Evolutionary conservation across 2,888 invertebrate genomes (phyloP).

Genomic region (Drosophila sordidapex): DNA sequence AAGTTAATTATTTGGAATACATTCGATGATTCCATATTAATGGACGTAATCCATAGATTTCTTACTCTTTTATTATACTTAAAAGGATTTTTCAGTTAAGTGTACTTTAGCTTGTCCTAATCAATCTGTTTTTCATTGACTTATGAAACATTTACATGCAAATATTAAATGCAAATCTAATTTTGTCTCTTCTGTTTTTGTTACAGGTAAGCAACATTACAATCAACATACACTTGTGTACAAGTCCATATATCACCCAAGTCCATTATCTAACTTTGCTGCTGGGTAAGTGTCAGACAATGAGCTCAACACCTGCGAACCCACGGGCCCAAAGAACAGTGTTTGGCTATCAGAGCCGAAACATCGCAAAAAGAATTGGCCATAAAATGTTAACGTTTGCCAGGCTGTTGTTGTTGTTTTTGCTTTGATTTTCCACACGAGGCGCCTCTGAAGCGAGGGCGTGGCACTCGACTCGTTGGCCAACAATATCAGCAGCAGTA

Average conservation of each 20-base stretch:
- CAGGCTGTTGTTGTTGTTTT: conserved; percentile 14
- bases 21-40: background rate
- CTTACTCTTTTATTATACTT: background rate
- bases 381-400: conserved; percentile 64
- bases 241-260: conserved; percentile 18
- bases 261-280: conserved; percentile 52
- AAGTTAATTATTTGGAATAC: background rate
- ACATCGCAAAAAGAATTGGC: conserved; percentile 69
- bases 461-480: conserved; percentile 50
- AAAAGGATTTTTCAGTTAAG: background rate
- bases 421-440: conserved; percentile 60
- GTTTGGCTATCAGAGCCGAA: conserved; percentile 44
- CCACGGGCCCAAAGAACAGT: conserved; percentile 44
- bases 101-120: background rate
- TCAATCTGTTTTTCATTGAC: background rate
- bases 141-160: background rate
- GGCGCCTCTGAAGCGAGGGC: conserved; percentile 52
- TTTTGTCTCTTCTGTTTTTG: conserved; percentile 27
- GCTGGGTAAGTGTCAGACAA: conserved; percentile 43
- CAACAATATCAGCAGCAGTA: conserved; percentile 9
- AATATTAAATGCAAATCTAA: conserved; percentile 38
- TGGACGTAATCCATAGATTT: background rate
- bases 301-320: conserved; percentile 54
- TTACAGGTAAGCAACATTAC: conserved; percentile 60
- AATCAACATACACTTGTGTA: conserved; percentile 16